Percentiles rank a stretch among this genome's conserved stretches.
phyloP scores from a whole-genome alignment of 2,797 vertebrate genomes.

The Tachyglossus aculeatus region DNA sequence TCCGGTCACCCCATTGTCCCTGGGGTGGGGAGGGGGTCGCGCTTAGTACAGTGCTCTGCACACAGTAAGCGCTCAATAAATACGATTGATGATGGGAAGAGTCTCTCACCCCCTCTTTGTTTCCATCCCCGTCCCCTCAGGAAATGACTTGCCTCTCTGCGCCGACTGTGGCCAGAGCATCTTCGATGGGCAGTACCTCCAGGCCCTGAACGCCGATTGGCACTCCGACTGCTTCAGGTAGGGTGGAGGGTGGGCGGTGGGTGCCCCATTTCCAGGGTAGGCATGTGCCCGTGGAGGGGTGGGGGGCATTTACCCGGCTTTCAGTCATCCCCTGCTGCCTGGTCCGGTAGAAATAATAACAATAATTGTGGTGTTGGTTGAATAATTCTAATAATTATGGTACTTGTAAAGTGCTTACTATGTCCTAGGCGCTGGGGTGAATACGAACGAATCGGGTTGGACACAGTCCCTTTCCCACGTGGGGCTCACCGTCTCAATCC shows the following conservation, averaged over 20 bases:
- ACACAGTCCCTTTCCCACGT: too few relatives aligned
- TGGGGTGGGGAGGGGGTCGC: neutral
- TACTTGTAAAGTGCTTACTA: too few relatives aligned
- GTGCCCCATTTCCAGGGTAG: neutral
- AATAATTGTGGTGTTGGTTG: too few relatives aligned
- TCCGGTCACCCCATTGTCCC: neutral
- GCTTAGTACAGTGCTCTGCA: rapidly evolving
- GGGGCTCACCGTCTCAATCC: too few relatives aligned
- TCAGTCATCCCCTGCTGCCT: neutral
- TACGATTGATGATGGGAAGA: too few relatives aligned
- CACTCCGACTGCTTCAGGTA: constrained; percentile 95
- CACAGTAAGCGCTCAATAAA: too few relatives aligned
- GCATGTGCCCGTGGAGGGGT: neutral
- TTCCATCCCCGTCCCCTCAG: constrained; percentile 58
- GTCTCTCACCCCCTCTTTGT: neutral
- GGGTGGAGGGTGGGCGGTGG: neutral
- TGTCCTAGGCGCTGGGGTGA: too few relatives aligned
- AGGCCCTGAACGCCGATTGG: constrained; percentile 92
- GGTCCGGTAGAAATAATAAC: too few relatives aligned
- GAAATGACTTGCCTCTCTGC: constrained; percentile 89
- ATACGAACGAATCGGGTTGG: too few relatives aligned
- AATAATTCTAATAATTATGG: too few relatives aligned
- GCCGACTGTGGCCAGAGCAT: constrained; percentile 90
- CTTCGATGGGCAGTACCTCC: constrained; percentile 95
- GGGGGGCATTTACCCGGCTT: too few relatives aligned